A percentile compares a stretch with the other conserved stretches of the same genome.
These are phyloP conservation scores for Galaxea fascicularis DNA, from an alignment of 92 coral and sea anemone genomes.

Conservation along the genomic window DNA sequence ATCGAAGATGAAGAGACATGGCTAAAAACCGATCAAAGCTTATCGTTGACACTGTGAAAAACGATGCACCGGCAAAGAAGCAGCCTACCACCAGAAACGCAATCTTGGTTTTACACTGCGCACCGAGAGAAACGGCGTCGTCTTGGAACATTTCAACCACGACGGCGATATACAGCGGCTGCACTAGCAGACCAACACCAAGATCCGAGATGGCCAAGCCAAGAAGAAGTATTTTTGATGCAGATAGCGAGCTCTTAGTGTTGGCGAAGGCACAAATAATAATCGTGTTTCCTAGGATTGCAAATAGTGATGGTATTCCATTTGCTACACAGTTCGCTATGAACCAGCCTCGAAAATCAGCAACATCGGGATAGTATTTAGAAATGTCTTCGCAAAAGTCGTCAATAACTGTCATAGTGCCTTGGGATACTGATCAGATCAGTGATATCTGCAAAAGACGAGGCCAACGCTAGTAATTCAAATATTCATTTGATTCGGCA, in stretches of 20 bases:
- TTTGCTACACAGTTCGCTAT: neutral
- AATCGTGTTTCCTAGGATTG: slow-evolving; percentile 1
- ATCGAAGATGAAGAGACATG: slow-evolving; percentile 18
- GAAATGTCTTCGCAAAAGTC: slow-evolving; percentile 23
- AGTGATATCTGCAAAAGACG: neutral
- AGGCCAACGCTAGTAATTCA: neutral
- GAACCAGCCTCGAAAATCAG: neutral
- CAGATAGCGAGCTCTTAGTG: neutral
- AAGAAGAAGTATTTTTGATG: slow-evolving; percentile 22
- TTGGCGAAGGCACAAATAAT: neutral
- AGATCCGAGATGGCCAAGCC: slow-evolving; percentile 33
- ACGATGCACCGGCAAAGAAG: slow-evolving; percentile 18
- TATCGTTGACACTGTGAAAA: slow-evolving; percentile 6
- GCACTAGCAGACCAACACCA: slow-evolving; percentile 4
- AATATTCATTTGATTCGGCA: neutral
- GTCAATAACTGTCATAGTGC: neutral
- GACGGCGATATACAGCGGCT: slow-evolving; percentile 19
- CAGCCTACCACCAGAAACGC: slow-evolving; percentile 18
- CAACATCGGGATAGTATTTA: slow-evolving; percentile 9
- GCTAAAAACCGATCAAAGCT: slow-evolving; percentile 28
- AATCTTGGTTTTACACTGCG: slow-evolving; percentile 7
- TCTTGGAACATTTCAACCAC: neutral
- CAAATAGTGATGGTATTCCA: neutral
- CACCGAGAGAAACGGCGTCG: neutral
- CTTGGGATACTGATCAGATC: neutral